Base-by-base conservation (phyloP, 2,888 invertebrate species). In the Nymphalis polychloros region DNA sequence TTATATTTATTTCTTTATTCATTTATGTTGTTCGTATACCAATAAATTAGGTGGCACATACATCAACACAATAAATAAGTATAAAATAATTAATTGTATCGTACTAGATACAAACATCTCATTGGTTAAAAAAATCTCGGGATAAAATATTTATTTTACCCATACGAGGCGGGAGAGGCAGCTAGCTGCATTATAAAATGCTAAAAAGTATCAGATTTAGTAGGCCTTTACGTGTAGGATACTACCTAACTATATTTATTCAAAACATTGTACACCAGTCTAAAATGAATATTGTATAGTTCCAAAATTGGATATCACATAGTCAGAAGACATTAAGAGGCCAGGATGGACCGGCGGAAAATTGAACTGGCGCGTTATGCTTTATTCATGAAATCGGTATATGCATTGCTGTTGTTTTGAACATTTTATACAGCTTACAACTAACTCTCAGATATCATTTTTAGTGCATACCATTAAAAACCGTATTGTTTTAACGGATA, bases 361-460 rank as follows among this genome's bases (percentile, higher is more conserved):
- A 89, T 88, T 87, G 84, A 83, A 87, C 84, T 75, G 63, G 78
- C 79, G 78, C 80, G 79, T 73, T 79, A 87, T 88, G 85, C 81
- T 83, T 88, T 90, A 89, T 88, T 88, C 88, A 89, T 87, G 84
- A 83, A 81, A 81, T 78, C 76, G 78, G 75, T 78, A 77, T 78
- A 82, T 79, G 79, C 77, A 75, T 72, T 83, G 79, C 82, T 81
- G 84, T 86, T 84, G 86, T 84, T 81, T 75, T 67, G 76, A 80
- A 78, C 77, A 83, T 83, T 83, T 64, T 52, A 64, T 63, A 60
- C 63, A 69, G 63, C 79, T 79, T 81, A 76, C 77, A 75, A 77
- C 78, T 48, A 63, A 69, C 66, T 63, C 49, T 23, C 48, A 65
- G 48, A 35, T 66, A 64, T 66, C 49, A 68, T 65, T 68, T 71